These are phyloP conservation scores for Coelopa frigida DNA, from an alignment of 1,140 invertebrate genomes.

Conservation along the genomic window DNA sequence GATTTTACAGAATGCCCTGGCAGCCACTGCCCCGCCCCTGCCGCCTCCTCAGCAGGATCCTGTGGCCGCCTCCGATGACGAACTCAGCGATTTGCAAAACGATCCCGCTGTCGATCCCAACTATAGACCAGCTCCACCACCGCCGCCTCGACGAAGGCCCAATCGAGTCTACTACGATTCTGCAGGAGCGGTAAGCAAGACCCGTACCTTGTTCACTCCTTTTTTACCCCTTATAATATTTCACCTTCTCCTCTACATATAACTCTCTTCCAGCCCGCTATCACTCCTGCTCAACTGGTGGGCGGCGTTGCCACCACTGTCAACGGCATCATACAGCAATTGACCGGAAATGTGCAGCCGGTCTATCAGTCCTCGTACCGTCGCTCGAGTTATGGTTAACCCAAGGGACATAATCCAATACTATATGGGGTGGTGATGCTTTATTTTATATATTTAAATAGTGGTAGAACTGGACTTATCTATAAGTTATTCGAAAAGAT, in stretches of 20 bases:
- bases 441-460: neutral
- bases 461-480: too few relatives aligned
- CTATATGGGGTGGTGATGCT: neutral
- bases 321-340: conserved; percentile 38
- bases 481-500: too few relatives aligned
- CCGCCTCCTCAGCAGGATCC: conserved; percentile 4
- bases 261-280: conserved; percentile 22
- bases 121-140: conserved; percentile 17
- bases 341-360: conserved; percentile 38
- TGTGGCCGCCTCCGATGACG: neutral
- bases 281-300: conserved; percentile 35
- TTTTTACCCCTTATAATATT: neutral
- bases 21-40: conserved; percentile 18
- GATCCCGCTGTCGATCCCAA: conserved; percentile 38
- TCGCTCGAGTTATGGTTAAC: conserved; percentile 11
- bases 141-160: conserved; percentile 25
- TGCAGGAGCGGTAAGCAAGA: conserved; percentile 30
- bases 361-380: conserved; percentile 33
- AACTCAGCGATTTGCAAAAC: conserved; percentile 21
- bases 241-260: neutral
- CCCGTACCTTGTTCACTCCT: neutral
- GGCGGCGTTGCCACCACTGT: conserved; percentile 36
- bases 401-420: too few relatives aligned
- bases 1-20: conserved; percentile 25
- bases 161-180: conserved; percentile 40